phyloP scores from a whole-genome alignment of 2,888 invertebrate genomes.

The Aphidoletes aphidimyza region DNA sequence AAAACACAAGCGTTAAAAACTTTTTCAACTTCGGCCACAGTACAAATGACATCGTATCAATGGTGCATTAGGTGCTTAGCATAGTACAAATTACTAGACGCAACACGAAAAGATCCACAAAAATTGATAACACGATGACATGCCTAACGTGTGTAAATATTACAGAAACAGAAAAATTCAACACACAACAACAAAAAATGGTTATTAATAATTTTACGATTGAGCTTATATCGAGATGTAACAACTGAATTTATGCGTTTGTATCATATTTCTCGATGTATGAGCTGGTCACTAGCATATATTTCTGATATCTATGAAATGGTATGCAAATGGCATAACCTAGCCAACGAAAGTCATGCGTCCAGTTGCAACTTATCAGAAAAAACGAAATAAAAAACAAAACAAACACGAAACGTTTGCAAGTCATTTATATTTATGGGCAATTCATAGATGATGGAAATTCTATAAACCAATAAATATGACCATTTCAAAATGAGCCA shows the following conservation, averaged over 20 bases:
- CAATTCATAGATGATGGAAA: conserved; percentile 49
- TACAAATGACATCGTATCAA: no score
- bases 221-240: not conserved
- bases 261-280: conserved; percentile 41
- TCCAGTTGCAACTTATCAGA: no score
- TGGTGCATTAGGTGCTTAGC: no score
- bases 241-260: conserved; percentile 45
- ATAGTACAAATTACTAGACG: not conserved
- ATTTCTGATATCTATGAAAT: not conserved
- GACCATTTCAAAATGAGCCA: not conserved
- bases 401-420: not conserved
- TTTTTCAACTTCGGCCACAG: no score
- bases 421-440: not conserved
- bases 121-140: conserved; percentile 42
- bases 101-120: not conserved
- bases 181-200: not conserved
- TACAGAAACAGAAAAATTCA: not conserved
- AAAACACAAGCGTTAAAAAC: not conserved
- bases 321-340: not conserved
- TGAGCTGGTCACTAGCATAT: not conserved
- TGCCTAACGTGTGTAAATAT: not conserved
- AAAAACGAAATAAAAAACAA: not conserved
- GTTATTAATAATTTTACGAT: conserved; percentile 45
- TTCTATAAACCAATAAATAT: conserved; percentile 51
- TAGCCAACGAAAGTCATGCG: not conserved